Conservation (phyloP, 2,888 invertebrate species). For the Morinoia aosen region DNA sequence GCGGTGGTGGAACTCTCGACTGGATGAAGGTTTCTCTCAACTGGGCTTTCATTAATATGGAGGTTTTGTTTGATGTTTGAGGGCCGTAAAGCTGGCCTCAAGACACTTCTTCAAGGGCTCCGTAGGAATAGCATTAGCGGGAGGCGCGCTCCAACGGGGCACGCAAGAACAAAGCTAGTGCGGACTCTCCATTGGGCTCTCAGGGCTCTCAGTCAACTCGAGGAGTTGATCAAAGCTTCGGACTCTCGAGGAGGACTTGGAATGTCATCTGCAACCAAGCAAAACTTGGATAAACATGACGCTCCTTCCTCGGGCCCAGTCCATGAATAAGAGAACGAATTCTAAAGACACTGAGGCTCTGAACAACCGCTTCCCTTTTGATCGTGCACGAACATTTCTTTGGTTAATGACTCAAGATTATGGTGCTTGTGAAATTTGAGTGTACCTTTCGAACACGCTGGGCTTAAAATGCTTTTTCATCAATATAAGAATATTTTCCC, state of each 20-base stretch:
- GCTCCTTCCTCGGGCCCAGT: not conserved
- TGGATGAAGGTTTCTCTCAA: slow-evolving; percentile 21
- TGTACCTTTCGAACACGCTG: not conserved
- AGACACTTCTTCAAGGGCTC: not conserved
- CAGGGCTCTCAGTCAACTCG: slow-evolving; percentile 45
- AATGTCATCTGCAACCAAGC: slow-evolving; percentile 48
- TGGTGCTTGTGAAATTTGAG: not conserved
- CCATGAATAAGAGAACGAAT: slow-evolving; percentile 22
- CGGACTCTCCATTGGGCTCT: slow-evolving; percentile 36
- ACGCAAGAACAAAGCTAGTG: slow-evolving; percentile 40
- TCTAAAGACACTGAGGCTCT: not conserved
- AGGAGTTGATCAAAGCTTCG: slow-evolving; percentile 42
- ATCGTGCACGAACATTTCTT: not conserved
- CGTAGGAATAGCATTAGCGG: slow-evolving; percentile 39
- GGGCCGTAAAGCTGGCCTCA: slow-evolving; percentile 23
- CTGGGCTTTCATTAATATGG: slow-evolving; percentile 45
- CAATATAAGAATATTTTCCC: not conserved
- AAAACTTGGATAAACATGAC: slow-evolving; percentile 43
- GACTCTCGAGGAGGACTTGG: slow-evolving; percentile 24
- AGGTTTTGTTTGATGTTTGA: slow-evolving; percentile 52
- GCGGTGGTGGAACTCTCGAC: slow-evolving; percentile 42
- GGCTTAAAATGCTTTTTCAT: not conserved
- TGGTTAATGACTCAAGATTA: not conserved
- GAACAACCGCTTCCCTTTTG: not conserved
- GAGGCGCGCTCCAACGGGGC: not conserved